Percentiles rank a stretch among this genome's conserved stretches.
Conservation (phyloP, 2,888 invertebrate genomes). For the Pristionchus mayeri region DNA sequence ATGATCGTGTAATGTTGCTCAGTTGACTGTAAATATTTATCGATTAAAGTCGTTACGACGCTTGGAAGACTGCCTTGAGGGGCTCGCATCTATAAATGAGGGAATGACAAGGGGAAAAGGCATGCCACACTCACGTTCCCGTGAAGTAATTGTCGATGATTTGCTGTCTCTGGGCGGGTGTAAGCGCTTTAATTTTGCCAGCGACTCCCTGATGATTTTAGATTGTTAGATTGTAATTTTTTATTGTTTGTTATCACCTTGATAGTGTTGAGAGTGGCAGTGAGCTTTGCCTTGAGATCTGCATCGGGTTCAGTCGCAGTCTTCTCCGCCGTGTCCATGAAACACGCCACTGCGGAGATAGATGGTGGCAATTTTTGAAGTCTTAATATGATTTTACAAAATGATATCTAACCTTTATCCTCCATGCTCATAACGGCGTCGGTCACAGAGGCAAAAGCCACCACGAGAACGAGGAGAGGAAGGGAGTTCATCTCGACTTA, state of each 20-base stretch:
- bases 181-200: not conserved
- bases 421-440: slow-evolving; percentile 18
- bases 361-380: not conserved
- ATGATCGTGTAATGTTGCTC: not conserved
- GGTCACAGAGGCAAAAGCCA: not conserved
- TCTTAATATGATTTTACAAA: not conserved
- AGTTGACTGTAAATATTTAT: not conserved
- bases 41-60: not conserved
- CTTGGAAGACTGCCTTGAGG: slow-evolving; percentile 11
- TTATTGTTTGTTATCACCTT: not conserved
- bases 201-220: not conserved
- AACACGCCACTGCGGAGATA: not conserved
- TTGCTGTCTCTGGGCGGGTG: not conserved
- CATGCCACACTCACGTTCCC: not conserved
- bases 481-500: not conserved
- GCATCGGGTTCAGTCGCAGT: not conserved
- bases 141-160: not conserved
- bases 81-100: not conserved
- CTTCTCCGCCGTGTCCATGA: not conserved
- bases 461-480: not conserved
- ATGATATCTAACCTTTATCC: not conserved
- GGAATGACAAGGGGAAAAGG: not conserved
- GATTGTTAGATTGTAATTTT: not conserved
- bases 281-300: not conserved
- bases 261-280: not conserved